Evolutionary conservation across 2,113 vertebrate genomes (phyloP), one percentile per base, ranked within the genome.

Genomic region (Clupea harengus): DNA sequence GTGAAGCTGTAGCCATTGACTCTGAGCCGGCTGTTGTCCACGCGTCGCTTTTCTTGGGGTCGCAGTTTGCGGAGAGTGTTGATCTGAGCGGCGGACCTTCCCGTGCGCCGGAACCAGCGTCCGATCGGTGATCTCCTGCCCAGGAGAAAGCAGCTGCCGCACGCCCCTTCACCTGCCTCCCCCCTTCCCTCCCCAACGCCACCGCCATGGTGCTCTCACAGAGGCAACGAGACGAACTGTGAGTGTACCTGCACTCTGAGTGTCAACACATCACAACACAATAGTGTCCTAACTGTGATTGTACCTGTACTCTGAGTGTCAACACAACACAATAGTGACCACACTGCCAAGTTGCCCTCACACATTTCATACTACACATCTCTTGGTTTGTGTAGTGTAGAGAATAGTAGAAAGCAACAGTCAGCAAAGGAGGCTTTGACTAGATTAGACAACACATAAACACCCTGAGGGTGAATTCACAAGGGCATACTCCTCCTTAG

Each of bases 211-310:
- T 99, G 96, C 97, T 99, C 96, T 99, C 98, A 95, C 98, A 99
- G 95, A 97, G 98, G 94, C 98, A 99, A 98, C 96, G 98, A 96
- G 98, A 99, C 92, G 98, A 99, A 93, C 95, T 99, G 98, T 99
- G 96, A 99, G 98, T 96, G 50, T 18, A 15, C 28, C 46, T 32
- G n/a, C 6, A 20, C 50, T 5, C 64, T 78, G 39, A 39, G 25
- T 20, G 13, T n/a, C 18, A 20, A 28, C 25, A 75, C 72, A 11
- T 39, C 72, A 44, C 32, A 2, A 32, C 72, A 78, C 72, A 15
- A 15, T 18, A 78, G 25, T 39, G 39, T 39, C 39, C 39, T 39
- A 99, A 93, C 95, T 99, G 98, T 99, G 96, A 99, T 98, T 96
- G 50, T 18, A 18, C 28, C 46, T 32, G n/a, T 10, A 20, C 50